Conservation (phyloP, 1,140 invertebrate genomes). For the Dreissena polymorpha region DNA sequence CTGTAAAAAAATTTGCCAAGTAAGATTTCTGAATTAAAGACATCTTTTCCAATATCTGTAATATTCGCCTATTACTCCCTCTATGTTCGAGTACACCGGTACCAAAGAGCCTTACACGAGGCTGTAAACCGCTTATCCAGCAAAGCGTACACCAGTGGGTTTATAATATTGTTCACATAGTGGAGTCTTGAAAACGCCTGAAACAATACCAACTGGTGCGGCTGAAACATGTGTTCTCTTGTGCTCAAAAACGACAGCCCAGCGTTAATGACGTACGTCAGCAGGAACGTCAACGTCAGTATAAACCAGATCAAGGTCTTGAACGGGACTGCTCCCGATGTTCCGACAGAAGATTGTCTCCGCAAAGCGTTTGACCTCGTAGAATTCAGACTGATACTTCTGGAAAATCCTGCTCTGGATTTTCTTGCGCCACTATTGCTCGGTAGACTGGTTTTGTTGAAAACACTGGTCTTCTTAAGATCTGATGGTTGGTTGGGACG, state of each 20-base stretch:
- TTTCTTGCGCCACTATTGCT: no score
- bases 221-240: constrained; percentile 22
- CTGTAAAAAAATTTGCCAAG: no score
- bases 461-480: no score
- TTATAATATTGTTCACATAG: constrained; percentile 56
- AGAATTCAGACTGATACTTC: no score
- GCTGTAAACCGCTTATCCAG: constrained; percentile 49
- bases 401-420: no score
- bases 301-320: constrained; percentile 56
- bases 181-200: constrained; percentile 38
- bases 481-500: no score
- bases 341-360: not conserved
- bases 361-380: not conserved
- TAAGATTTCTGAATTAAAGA: no score
- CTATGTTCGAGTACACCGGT: no score
- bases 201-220: constrained; percentile 12
- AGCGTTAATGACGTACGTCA: constrained; percentile 23
- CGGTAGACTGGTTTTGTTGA: no score
- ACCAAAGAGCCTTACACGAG: constrained; percentile 9
- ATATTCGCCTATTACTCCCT: no score
- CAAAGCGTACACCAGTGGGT: constrained; percentile 54
- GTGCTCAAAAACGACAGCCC: constrained; percentile 32
- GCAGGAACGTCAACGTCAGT: constrained; percentile 50
- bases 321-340: not conserved
- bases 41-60: no score